Conservation (phyloP, 2,113 vertebrate species). For the Xerus inauris region DNA sequence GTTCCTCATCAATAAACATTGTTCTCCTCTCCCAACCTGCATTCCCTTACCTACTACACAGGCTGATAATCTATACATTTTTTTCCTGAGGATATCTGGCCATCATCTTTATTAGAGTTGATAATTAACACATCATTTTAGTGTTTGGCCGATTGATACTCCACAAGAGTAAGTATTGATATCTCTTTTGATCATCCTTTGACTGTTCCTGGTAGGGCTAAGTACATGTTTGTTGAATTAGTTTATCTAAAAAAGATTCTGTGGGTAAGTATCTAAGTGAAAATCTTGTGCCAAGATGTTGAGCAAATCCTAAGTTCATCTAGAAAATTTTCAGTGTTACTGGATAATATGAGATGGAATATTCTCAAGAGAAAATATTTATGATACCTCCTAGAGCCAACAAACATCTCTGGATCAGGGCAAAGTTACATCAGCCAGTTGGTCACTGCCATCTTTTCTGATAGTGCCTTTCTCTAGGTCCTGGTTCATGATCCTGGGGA, state of each 20-base stretch:
- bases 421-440: not conserved
- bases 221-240: not conserved
- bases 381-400: not conserved
- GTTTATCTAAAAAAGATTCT: not conserved
- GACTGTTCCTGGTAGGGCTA: not conserved
- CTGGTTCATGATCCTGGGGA: not conserved
- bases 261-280: not conserved
- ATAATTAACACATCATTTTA: not conserved
- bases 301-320: not conserved
- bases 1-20: not conserved
- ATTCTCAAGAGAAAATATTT: constrained; percentile 7
- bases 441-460: not conserved
- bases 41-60: not conserved
- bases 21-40: not conserved
- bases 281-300: not conserved
- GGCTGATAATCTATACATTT: not conserved
- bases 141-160: not conserved
- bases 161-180: not conserved
- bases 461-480: not conserved
- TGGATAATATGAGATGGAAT: not conserved
- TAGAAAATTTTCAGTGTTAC: not conserved
- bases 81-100: not conserved
- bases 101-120: not conserved
- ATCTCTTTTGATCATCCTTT: not conserved
- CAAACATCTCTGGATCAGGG: not conserved